These are phyloP conservation scores for Spinibarbus caldwelli DNA, from an alignment of 2,797 vertebrate species.

Conservation along the genomic window DNA sequence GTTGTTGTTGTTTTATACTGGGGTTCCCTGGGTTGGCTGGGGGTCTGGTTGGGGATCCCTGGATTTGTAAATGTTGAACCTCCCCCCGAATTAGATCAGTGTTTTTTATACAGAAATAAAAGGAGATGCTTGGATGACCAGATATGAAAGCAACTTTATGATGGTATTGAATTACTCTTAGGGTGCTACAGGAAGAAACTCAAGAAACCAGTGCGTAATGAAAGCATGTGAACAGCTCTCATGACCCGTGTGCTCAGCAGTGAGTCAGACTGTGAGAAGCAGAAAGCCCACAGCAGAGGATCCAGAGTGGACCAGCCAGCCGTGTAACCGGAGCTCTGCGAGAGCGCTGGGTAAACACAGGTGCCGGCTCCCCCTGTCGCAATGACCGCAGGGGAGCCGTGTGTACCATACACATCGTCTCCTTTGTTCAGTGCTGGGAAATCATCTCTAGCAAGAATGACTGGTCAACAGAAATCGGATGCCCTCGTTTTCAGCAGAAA, in stretches of 20 bases:
- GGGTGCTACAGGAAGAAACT: background rate
- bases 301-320: background rate
- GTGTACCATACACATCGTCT: slow-evolving; percentile 12
- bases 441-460: background rate
- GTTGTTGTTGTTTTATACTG: background rate
- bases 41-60: background rate
- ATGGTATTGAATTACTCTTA: background rate
- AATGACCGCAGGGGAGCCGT: slow-evolving; percentile 29
- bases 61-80: background rate
- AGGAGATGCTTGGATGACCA: background rate
- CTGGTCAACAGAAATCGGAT: slow-evolving; percentile 14
- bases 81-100: background rate
- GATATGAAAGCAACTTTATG: background rate
- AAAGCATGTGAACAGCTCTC: slow-evolving; percentile 7
- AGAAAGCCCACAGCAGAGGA: slow-evolving; percentile 29
- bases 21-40: too few relatives aligned
- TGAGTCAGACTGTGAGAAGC: slow-evolving; percentile 28
- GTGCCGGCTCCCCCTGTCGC: slow-evolving; percentile 26
- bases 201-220: slow-evolving; percentile 2
- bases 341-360: slow-evolving; percentile 54
- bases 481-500: background rate
- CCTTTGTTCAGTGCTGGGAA: slow-evolving; percentile 17
- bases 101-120: background rate
- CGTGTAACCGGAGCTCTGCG: slow-evolving; percentile 15
- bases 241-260: slow-evolving; percentile 14